phyloP scores from a whole-genome alignment of 2,113 vertebrate genomes.

The Tupaia tana region DNA sequence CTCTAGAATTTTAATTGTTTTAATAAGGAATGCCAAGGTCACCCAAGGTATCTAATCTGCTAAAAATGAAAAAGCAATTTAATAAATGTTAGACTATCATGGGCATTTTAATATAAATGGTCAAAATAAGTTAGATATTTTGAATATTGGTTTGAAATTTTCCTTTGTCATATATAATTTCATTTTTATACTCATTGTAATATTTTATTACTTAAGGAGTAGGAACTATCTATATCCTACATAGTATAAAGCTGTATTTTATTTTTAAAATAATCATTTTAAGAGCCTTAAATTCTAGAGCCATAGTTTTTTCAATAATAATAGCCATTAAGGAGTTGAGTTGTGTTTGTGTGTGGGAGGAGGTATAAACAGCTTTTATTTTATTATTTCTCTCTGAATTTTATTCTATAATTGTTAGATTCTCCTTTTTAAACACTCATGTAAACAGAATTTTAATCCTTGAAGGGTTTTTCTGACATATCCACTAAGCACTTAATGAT shows the following conservation, averaged over 20 bases:
- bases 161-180: neutral
- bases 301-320: neutral
- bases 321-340: neutral
- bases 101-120: neutral
- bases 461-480: neutral
- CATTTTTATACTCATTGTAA: neutral
- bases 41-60: neutral
- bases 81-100: neutral
- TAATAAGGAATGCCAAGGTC: neutral
- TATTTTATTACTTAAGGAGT: neutral
- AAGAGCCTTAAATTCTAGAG: neutral
- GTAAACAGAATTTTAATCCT: neutral
- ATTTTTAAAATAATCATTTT: conserved; percentile 11
- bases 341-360: neutral
- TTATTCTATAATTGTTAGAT: neutral
- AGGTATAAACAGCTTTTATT: neutral
- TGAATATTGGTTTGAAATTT: neutral
- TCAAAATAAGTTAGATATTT: neutral
- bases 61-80: neutral
- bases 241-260: neutral
- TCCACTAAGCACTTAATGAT: neutral
- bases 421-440: neutral
- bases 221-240: neutral
- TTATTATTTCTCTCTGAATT: neutral
- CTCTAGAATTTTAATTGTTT: neutral